These are phyloP conservation scores for Sinocyclocheilus anshuiensis DNA, from an alignment of 2,113 vertebrate genomes.

Conservation along the genomic window DNA sequence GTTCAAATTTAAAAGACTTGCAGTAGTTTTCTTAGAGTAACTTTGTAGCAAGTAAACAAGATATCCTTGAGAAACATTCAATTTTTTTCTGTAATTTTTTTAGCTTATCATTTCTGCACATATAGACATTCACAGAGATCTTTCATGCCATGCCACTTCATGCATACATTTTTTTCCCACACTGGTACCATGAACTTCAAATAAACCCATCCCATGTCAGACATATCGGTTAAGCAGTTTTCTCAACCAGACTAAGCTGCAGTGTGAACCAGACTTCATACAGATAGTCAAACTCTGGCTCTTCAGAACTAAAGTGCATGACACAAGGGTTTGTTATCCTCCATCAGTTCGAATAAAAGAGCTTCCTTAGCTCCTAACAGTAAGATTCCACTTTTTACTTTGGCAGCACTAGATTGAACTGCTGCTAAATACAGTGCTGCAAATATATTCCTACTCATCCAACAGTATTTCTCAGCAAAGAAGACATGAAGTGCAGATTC, in stretches of 20 bases:
- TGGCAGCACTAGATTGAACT: not conserved
- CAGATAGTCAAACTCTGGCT: not conserved
- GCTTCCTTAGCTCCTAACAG: not conserved
- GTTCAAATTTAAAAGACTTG: too few species aligned
- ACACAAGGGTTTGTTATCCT: not conserved
- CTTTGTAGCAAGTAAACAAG: too few species aligned
- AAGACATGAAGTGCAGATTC: not conserved
- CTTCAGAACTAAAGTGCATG: not conserved
- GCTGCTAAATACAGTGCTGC: slow-evolving; percentile 13
- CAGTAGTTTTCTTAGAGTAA: too few species aligned
- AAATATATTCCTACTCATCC: slow-evolving; percentile 4
- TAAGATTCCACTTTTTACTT: not conserved
- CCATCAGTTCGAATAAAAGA: not conserved
- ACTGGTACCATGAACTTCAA: not conserved
- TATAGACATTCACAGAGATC: not conserved
- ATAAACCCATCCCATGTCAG: not conserved
- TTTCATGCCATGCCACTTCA: not conserved
- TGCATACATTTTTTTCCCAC: not conserved
- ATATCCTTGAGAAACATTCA: too few species aligned
- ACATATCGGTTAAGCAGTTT: too few species aligned
- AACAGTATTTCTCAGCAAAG: not conserved
- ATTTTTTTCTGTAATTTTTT: too few species aligned
- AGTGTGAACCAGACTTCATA: not conserved
- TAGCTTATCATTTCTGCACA: not conserved
- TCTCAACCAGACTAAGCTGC: not conserved